Evolutionary conservation across 1,140 invertebrate species (phyloP).

Genomic region (Papilio dardanus): DNA sequence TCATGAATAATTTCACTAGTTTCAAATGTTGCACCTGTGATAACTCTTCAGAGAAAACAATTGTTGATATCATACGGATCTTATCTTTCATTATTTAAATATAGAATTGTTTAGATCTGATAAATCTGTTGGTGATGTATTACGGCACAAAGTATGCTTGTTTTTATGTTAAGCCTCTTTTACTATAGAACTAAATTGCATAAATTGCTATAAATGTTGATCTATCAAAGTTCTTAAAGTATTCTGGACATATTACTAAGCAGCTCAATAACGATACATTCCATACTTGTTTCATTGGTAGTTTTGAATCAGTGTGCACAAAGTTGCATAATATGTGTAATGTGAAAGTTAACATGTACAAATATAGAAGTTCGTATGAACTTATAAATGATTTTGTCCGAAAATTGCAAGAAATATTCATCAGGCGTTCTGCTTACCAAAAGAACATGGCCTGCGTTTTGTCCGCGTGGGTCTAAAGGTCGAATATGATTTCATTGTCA

Average conservation of each 20-base stretch:
- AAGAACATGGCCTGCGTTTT: neutral
- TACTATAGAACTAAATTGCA: constrained; percentile 34
- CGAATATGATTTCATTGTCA: constrained; percentile 54
- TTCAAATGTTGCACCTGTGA: neutral
- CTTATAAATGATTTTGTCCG: neutral
- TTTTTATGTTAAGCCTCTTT: constrained; percentile 33
- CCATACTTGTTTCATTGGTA: no score
- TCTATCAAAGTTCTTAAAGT: neutral
- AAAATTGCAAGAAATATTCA: neutral
- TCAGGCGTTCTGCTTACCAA: constrained; percentile 2
- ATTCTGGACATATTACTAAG: no score
- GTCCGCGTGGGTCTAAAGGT: constrained; percentile 55
- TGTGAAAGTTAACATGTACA: neutral
- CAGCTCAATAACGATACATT: no score
- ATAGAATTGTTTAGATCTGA: neutral
- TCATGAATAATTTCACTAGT: constrained; percentile 38
- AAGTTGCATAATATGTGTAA: neutral
- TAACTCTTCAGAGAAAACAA: constrained; percentile 12
- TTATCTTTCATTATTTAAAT: constrained; percentile 41
- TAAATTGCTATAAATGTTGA: neutral
- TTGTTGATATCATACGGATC: constrained; percentile 31
- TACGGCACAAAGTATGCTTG: neutral
- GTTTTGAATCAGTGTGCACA: neutral
- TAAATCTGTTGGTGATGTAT: constrained; percentile 10
- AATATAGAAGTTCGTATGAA: neutral